Evolutionary conservation across 1,140 invertebrate species (phyloP).

Genomic region (Ips nitidus): DNA sequence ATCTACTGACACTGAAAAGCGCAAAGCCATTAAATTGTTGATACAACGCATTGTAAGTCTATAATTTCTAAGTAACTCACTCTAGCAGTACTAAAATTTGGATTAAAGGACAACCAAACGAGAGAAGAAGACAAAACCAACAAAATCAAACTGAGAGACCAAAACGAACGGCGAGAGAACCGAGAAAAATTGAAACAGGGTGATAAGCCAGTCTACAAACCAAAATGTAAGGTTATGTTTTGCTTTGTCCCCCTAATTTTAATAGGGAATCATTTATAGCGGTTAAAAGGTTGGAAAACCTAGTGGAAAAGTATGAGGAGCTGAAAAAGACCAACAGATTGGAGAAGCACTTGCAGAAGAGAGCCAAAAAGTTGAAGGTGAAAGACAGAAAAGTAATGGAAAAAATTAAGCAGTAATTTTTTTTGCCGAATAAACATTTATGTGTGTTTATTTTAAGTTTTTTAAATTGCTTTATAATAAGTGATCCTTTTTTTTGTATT

Average conservation of each 20-base stretch:
- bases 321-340: constrained; percentile 71
- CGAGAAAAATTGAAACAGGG: constrained; percentile 58
- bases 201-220: constrained; percentile 70
- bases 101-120: constrained; percentile 51
- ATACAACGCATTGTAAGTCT: constrained; percentile 68
- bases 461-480: no score
- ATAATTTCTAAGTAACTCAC: background rate
- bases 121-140: constrained; percentile 49
- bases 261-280: constrained; percentile 57
- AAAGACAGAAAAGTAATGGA: constrained; percentile 58
- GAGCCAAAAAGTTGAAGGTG: constrained; percentile 65
- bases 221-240: constrained; percentile 82
- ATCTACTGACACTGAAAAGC: constrained; percentile 62
- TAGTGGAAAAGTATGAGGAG: constrained; percentile 73
- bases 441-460: no score
- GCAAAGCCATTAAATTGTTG: constrained; percentile 68
- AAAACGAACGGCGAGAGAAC: constrained; percentile 59
- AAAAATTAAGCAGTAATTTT: constrained; percentile 46
- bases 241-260: no score
- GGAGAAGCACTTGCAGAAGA: constrained; percentile 73
- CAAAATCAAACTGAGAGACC: constrained; percentile 67
- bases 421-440: no score
- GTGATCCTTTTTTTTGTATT: no score
- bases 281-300: constrained; percentile 64
- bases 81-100: constrained; percentile 25